Percentiles rank a stretch among this genome's conserved stretches.
phyloP scores from a whole-genome alignment of 2,797 vertebrate species.

The Sebastes steindachneri region DNA sequence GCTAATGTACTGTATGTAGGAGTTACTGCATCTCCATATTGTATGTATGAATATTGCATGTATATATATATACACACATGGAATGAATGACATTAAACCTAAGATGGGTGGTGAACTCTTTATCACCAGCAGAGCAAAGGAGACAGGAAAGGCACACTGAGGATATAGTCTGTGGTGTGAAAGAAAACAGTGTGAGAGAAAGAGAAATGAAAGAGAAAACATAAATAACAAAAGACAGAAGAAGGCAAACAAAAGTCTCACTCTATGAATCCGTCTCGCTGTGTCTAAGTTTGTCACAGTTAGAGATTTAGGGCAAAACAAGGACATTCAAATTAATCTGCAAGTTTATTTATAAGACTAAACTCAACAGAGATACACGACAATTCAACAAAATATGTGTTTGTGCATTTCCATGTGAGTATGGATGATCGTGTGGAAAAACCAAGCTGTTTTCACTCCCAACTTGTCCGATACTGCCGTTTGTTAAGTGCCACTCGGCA shows the following conservation, averaged over 20 bases:
- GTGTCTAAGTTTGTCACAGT: neutral
- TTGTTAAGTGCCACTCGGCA: too few relatives aligned
- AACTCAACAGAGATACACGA: neutral
- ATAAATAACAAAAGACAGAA: neutral
- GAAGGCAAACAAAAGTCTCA: neutral
- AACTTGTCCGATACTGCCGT: too few relatives aligned
- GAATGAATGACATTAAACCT: conserved; percentile 2
- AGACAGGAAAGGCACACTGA: neutral
- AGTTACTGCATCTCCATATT: neutral
- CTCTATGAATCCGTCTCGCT: neutral
- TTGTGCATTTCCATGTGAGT: neutral
- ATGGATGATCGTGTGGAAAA: neutral
- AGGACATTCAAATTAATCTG: neutral
- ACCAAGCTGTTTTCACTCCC: neutral
- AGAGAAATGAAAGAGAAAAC: neutral
- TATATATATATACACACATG: neutral
- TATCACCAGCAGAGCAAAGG: conserved; percentile 1
- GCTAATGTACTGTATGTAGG: conserved; percentile 1
- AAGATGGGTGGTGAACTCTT: neutral
- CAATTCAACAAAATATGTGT: neutral
- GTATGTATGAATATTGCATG: conserved; percentile 26
- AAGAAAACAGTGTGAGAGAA: neutral
- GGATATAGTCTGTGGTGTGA: neutral
- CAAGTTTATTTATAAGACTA: neutral
- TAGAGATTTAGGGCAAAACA: neutral